These are phyloP conservation scores for Neodon shergylaensis DNA, from an alignment of 2,113 vertebrate genomes.

Conservation along the genomic window DNA sequence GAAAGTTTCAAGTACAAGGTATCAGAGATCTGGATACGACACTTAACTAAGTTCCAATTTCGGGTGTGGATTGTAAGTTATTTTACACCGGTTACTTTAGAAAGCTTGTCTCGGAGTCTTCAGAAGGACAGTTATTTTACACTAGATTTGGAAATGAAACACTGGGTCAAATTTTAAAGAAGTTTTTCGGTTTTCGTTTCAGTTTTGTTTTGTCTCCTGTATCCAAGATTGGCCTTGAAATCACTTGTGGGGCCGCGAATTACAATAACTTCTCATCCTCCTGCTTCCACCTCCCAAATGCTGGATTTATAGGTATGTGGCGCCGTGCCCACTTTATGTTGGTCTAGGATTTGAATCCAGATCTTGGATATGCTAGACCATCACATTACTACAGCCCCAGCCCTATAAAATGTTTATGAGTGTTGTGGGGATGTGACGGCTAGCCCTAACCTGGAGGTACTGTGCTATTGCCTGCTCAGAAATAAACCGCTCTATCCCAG, in stretches of 20 bases:
- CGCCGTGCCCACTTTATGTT: background rate
- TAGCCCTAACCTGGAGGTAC: background rate
- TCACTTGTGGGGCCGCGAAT: background rate
- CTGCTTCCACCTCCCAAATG: background rate
- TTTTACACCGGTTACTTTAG: background rate
- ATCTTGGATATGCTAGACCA: background rate
- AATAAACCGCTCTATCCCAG: background rate
- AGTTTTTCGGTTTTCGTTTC: background rate
- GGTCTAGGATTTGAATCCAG: background rate
- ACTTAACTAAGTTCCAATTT: background rate
- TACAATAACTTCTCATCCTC: background rate
- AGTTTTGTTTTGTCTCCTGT: background rate
- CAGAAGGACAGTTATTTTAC: background rate
- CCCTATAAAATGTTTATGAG: background rate
- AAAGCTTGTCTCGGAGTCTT: background rate
- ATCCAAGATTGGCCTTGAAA: background rate
- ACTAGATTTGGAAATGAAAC: background rate
- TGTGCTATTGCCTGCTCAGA: background rate
- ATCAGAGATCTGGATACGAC: background rate
- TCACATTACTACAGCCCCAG: no score
- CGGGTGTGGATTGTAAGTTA: background rate
- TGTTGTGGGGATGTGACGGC: background rate
- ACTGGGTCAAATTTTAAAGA: background rate
- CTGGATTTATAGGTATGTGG: background rate
- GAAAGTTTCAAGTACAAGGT: background rate